Evolutionary conservation across 2,888 invertebrate genomes (phyloP), one percentile per base, ranked within the genome.

Genomic region (Oxycera nigricornis): DNA sequence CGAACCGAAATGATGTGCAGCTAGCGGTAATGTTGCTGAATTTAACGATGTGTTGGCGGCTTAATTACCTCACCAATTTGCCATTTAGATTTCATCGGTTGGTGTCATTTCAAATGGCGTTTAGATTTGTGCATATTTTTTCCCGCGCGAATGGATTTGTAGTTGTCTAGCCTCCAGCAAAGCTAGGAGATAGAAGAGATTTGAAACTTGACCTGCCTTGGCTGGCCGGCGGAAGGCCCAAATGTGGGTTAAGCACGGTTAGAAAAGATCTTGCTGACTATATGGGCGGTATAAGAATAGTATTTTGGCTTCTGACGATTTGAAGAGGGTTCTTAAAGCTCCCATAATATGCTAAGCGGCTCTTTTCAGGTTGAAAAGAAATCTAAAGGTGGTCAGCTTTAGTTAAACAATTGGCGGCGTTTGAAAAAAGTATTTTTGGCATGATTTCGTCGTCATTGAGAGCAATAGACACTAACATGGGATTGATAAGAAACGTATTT

Each of bases 181-280:
- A 57, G 1, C 2, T 30, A 31, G 3, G 61, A 26, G 2, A 50
- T 50, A 50, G n/a, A 9, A 28, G 59, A 59, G 7, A 65, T 41
- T 22, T 39, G 7, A 39, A 65, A 65, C 41, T 35, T 24, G 30
- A 65, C 39, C 61, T 17, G 61, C 31, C 61, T 41, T 14, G 17
- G 22, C 39, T 24, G 41, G 41, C 65, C 41, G 65, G 41, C 41
- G n/a, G n/a, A n/a, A 22, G 65, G 39, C 22, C 41, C 9, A 65
- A 24, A 65, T 65, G 22, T 65, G 41, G 65, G 65, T 65, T 65
- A 65, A 65, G 65, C 11, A 35, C 3, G 11, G 26, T 61, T 61
- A 26, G 20, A 17, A 61, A n/a, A 61, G 30, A 20, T 20, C 61
- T 30, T 46, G 4, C 14, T 3, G 46, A 46, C 46, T n/a, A 46